Conservation (phyloP, 1,140 invertebrate species). For the Tribolium madens region DNA sequence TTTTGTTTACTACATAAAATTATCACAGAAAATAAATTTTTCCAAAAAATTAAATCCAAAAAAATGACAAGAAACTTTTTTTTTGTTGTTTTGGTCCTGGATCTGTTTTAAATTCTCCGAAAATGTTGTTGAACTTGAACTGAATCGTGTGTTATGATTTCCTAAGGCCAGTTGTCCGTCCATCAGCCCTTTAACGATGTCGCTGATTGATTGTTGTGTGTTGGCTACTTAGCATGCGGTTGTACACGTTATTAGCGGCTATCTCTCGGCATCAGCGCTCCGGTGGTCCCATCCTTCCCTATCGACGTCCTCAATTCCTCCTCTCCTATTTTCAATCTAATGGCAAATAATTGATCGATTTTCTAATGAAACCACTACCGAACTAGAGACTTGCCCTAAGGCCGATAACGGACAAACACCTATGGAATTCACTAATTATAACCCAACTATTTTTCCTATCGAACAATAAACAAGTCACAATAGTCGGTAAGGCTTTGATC, state of each 20-base stretch:
- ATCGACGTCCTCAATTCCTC: slow-evolving; percentile 33
- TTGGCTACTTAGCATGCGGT: slow-evolving; percentile 58
- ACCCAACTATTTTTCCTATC: background rate
- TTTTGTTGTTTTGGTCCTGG: too few relatives aligned
- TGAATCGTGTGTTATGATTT: slow-evolving; percentile 9
- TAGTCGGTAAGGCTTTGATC: slow-evolving; percentile 15
- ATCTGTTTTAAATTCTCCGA: too few relatives aligned
- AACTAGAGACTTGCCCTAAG: slow-evolving; percentile 1
- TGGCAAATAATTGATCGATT: slow-evolving; percentile 47
- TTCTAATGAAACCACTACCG: slow-evolving; percentile 45
- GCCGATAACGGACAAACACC: slow-evolving; percentile 9
- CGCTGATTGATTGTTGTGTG: slow-evolving; percentile 56
- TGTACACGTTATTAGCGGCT: slow-evolving; percentile 60
- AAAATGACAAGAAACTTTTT: too few relatives aligned
- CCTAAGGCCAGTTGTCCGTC: slow-evolving; percentile 9
- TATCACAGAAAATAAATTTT: too few relatives aligned
- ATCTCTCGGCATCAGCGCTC: slow-evolving; percentile 55
- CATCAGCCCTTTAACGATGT: slow-evolving; percentile 53
- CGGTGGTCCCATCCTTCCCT: slow-evolving; percentile 58
- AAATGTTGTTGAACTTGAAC: background rate
- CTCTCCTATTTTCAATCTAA: slow-evolving; percentile 43
- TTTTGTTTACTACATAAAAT: too few relatives aligned
- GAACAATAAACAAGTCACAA: slow-evolving; percentile 27
- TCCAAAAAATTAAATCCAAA: too few relatives aligned
- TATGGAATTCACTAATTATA: slow-evolving; percentile 24